Evolutionary conservation across 2,113 vertebrate species (phyloP).

Genomic region (Lasiurus borealis): DNA sequence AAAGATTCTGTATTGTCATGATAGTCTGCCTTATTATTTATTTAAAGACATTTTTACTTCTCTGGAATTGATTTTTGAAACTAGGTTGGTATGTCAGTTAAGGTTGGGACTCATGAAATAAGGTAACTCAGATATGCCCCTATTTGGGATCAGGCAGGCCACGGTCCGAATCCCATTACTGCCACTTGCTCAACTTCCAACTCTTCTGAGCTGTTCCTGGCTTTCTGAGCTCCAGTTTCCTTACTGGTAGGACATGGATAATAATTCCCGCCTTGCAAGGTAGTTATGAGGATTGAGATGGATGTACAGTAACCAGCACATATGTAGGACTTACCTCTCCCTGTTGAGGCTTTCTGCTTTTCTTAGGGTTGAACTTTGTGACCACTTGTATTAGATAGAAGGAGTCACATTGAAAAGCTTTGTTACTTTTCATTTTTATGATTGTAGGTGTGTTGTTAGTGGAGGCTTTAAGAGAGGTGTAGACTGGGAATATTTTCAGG

Average conservation of each 20-base stretch:
- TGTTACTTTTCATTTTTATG: background rate
- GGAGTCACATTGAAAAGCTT: background rate
- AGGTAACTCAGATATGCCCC: background rate
- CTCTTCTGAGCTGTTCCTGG: background rate
- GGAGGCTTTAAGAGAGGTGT: background rate
- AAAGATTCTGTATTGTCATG: background rate
- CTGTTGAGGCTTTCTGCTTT: background rate
- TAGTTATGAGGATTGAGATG: background rate
- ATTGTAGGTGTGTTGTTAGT: background rate
- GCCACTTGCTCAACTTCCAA: background rate
- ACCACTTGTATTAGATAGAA: background rate
- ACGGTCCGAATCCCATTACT: background rate
- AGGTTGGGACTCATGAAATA: background rate
- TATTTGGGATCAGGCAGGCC: background rate
- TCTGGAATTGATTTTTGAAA: constrained; percentile 36
- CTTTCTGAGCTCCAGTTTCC: background rate
- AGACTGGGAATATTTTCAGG: background rate
- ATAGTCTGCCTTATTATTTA: background rate
- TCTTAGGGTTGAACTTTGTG: background rate
- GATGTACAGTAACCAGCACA: background rate
- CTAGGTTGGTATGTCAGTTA: background rate
- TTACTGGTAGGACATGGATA: background rate
- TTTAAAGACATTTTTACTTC: background rate
- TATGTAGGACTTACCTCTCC: background rate
- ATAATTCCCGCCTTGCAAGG: background rate